Evolutionary conservation across 1,140 invertebrate species (phyloP), one percentile per base, ranked within the genome.

Genomic region (Drosophila kikkawai): DNA sequence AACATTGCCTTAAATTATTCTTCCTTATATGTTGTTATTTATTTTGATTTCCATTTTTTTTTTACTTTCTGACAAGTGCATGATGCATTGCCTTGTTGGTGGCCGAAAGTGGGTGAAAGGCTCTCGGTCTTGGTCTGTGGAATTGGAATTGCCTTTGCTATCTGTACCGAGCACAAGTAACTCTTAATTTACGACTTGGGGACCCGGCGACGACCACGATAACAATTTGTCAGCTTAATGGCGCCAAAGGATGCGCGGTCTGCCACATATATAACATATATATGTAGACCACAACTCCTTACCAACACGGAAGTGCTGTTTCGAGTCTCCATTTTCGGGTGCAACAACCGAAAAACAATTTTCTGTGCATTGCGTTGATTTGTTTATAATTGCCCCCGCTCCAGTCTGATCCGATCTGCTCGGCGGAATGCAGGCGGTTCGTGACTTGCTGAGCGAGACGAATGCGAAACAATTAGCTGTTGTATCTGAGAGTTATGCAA

Each of bases 211-310:
- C 82, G 66, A 47, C 67, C 53, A 55, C 86, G 85, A 90, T 90
- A 90, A 90, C 85, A 90, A 90, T 90, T 90, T 90, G 85, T 90
- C 85, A 90, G 81, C 85, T 90, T 88, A 88, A 88, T 88, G 84
- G 84, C 80, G 59, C 55, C 60, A 56, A 90, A 88, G 80, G 84
- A 88, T 84, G 80, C 77, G 80, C 82, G 80, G 79, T 48, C 56
- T 65, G 41, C 47, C 26, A n/a, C 8, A 48, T n/a, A 11, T 26
- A 47, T 13, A 9, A 41, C 4, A 37, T 37, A 37, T 9, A 57
- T 19, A 17, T 41, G 22, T 22, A n/a, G 9, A 5, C 13, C 34
- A 37, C 34, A 53, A 32, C 66, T 70, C 29, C 53, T 48, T 42
- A n/a, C 6, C 29, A 73, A 75, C 68, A 67, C 76, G 83, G 83